Base-by-base conservation (phyloP, 1,140 invertebrate species). In the Drosophila athabasca region DNA sequence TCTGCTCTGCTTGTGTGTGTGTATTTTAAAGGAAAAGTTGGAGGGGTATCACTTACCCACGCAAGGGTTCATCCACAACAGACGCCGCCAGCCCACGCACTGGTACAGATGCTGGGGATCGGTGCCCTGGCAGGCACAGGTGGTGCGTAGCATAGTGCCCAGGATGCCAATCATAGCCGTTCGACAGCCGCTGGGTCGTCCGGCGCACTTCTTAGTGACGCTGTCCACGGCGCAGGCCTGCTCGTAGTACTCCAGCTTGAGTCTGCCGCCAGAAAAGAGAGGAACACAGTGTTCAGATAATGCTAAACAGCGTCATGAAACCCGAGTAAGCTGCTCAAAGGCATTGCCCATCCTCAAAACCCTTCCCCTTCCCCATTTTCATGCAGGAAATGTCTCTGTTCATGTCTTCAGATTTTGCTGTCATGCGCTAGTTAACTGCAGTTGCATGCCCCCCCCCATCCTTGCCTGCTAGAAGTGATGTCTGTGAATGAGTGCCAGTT, bases 31-130 rank as follows among this genome's bases (percentile, higher is more conserved):
- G 17, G 13, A 41, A 39, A 49, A 35, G 15, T 41, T 31, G 29
- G 29, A 7, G 2, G 7, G 31, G 11, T 3, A 58, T 35, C 39
- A 93, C 96, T 95, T 92, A 98, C 97, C 96, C 54, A 98, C 96
- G 90, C 97, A 98, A 6, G 96, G 96, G 90, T 98, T 98, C 51
- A 97, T 94, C 96, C 97, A 97, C 4, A 98, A 94, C n/a, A 97
- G 93, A 48, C 96, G 92, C 78, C 97, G 96, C 97, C 97, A 98
- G 44, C 96, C 97, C 2, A 97, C 93, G 78, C 97, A 98, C 65
- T 97, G 96, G 90, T 97, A 96, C 0, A 97, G 92, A 84, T 97
- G 95, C 11, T 95, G 94, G 77, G 96, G 94, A 90, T 97, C 96
- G 0, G 95, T 95, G 4, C 96, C 96, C 68, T 96, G 95, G 90